Base-by-base conservation (phyloP, 2,797 vertebrate genomes). In the Danio tinwini region DNA sequence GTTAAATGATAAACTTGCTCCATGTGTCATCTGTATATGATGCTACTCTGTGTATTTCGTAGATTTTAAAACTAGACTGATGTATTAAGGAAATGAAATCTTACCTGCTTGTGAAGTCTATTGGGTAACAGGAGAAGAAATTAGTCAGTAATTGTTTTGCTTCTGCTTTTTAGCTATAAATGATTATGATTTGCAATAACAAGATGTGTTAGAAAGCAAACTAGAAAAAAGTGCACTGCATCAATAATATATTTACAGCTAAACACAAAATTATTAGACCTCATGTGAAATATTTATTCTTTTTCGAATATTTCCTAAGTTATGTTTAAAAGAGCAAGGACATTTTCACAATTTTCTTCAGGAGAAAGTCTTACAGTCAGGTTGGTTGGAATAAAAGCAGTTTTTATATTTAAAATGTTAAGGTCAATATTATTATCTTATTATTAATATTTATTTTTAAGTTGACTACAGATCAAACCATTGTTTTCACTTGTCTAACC, bases 61-160 rank as follows among this genome's bases (percentile, higher is more conserved):
- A 19, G 37, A 29, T 42, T 82, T 47, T 47, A 47, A 29, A 72
- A 12, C 37, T 64, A 45, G 5, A 61, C 11, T 9, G 17, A 5
- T 68, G 6, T 21, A 4, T 19, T 63, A 50, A 5, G 58, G 1
- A 68, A 61, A 7, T 3, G 0, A 6, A 70, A 55, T 81, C 85
- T 86, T 55, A 86, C 85, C 85, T 10, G 81, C 71, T 42, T 39
- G 19, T 76, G 70, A 64, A 10, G 77, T 67, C 85, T 86, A 74
- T 59, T 40, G 9, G 21, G 11, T 9, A 14, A 82, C 8, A 78
- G 29, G 74, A 39, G 37, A 21, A 76, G 8, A 39, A 49, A 17
- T 8, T 29, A 61, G 21, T 69, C 19, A 71, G 56, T 74, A 21
- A 0, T 13, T 19, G 1, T 29, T 29, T 29, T 29, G 29, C 29